Evolutionary conservation across 1,140 invertebrate genomes (phyloP).

Genomic region (Frieseomelitta varia): DNA sequence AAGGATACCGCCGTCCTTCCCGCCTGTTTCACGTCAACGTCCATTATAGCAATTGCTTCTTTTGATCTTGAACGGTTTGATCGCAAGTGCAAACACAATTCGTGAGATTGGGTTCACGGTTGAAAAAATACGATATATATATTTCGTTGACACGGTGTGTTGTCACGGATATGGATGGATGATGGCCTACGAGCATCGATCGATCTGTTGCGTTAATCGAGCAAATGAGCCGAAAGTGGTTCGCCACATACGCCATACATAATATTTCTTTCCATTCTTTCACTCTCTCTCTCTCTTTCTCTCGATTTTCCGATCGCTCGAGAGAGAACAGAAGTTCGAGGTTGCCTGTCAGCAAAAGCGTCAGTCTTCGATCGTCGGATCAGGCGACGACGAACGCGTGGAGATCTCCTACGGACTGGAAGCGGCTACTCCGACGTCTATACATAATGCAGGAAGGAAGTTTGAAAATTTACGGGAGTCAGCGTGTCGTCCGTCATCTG

Average conservation of each 20-base stretch:
- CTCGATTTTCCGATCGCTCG: too few species aligned
- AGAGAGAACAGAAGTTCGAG: background rate
- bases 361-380: background rate
- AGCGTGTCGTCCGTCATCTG: slow-evolving; percentile 13
- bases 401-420: background rate
- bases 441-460: slow-evolving; percentile 37
- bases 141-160: background rate
- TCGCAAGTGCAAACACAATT: background rate
- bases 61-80: background rate
- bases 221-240: background rate
- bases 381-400: background rate
- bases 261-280: too few species aligned
- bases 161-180: too few species aligned
- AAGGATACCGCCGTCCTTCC: background rate
- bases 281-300: too few species aligned
- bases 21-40: background rate
- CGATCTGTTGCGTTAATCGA: background rate
- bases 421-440: background rate
- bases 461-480: slow-evolving; percentile 28
- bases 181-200: background rate
- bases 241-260: too few species aligned
- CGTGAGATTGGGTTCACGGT: background rate
- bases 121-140: background rate
- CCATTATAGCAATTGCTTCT: slow-evolving; percentile 11
- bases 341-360: background rate